Percentiles rank a stretch among this genome's conserved stretches.
Conservation (phyloP, 2,888 invertebrate genomes). For the Dolomedes plantarius region DNA sequence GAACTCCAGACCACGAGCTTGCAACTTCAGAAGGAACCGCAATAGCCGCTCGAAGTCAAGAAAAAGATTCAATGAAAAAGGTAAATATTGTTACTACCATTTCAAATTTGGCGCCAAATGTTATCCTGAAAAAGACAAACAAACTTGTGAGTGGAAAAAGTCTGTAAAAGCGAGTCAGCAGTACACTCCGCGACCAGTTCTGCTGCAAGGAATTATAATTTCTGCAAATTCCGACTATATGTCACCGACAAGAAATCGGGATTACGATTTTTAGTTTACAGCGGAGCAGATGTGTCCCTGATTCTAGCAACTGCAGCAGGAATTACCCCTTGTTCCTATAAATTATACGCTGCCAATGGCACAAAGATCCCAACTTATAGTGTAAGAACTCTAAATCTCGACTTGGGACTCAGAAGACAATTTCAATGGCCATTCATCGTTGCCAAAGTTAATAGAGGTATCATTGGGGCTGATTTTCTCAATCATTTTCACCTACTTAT, state of each 20-base stretch:
- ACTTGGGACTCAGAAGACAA: slow-evolving; percentile 23
- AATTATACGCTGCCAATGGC: slow-evolving; percentile 9
- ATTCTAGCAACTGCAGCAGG: slow-evolving; percentile 28
- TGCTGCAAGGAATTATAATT: slow-evolving; percentile 9
- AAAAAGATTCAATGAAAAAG: not conserved
- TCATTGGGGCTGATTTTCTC: slow-evolving; percentile 71
- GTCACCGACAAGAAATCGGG: slow-evolving; percentile 1
- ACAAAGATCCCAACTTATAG: slow-evolving; percentile 44
- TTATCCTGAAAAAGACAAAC: not conserved
- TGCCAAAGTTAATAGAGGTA: slow-evolving; percentile 58
- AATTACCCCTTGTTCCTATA: too few relatives aligned
- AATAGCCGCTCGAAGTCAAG: not conserved
- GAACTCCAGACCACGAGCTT: not conserved
- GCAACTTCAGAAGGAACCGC: not conserved
- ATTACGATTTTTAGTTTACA: slow-evolving; percentile 38
- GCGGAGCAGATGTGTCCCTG: slow-evolving; percentile 29
- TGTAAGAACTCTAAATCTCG: slow-evolving; percentile 23
- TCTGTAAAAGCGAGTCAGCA: slow-evolving; percentile 3
- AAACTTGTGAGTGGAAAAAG: not conserved
- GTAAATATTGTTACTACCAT: not conserved
- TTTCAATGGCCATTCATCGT: slow-evolving; percentile 61
- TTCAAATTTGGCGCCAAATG: not conserved
- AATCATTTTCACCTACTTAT: slow-evolving; percentile 30
- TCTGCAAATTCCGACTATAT: slow-evolving; percentile 15
- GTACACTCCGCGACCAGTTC: slow-evolving; percentile 4